Percentiles rank a stretch among this genome's conserved stretches.
Conservation (phyloP, 1,140 invertebrate species). For the Araneus ventricosus region DNA sequence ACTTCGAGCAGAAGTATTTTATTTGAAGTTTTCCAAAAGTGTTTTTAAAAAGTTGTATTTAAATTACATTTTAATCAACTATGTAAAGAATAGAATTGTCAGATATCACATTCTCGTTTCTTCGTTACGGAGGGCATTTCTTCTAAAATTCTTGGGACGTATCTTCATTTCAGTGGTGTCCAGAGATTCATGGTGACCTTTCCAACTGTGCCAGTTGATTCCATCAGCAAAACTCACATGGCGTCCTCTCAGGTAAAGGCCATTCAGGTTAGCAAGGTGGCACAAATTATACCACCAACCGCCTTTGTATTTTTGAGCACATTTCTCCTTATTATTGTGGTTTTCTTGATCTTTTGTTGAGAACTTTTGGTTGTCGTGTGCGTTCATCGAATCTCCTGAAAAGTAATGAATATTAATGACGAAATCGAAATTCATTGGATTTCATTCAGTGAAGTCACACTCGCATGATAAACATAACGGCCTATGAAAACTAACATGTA, state of each 20-base stretch:
- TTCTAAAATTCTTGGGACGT: constrained; percentile 53
- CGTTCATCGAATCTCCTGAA: constrained; percentile 54
- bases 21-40: no score
- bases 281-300: constrained; percentile 86
- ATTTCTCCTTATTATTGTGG: constrained; percentile 86
- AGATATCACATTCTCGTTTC: no score
- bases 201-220: constrained; percentile 75
- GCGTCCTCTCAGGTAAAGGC: constrained; percentile 94
- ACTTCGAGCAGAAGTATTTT: no score
- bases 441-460: no score
- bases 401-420: background rate
- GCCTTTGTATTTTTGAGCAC: constrained; percentile 82
- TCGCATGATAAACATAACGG: no score
- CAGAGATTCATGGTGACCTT: constrained; percentile 76
- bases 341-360: constrained; percentile 87
- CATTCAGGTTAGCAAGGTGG: constrained; percentile 95
- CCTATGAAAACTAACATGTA: no score
- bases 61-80: no score
- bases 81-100: no score
- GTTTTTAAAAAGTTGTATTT: no score
- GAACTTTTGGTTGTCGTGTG: constrained; percentile 81
- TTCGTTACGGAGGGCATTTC: background rate
- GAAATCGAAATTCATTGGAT: no score
- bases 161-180: constrained; percentile 77
- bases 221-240: constrained; percentile 80